Evolutionary conservation across 1,140 invertebrate species (phyloP).

Genomic region (Bacillus rossius): DNA sequence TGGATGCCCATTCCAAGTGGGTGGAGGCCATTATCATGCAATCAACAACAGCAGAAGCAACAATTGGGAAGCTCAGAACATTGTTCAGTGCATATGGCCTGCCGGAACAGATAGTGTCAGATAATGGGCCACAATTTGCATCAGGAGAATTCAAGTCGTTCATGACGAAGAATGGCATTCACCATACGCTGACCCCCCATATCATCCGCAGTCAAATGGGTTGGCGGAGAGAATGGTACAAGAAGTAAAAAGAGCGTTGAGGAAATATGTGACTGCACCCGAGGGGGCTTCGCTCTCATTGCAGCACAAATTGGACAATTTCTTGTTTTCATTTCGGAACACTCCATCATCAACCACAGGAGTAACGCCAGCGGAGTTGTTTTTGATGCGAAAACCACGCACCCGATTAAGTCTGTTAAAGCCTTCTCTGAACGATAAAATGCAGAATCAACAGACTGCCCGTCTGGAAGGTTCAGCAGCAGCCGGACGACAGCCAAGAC

Average conservation of each 20-base stretch:
- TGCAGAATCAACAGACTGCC: neutral
- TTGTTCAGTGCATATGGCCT: neutral
- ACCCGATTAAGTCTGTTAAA: neutral
- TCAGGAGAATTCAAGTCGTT: neutral
- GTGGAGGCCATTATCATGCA: neutral
- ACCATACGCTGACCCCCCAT: neutral
- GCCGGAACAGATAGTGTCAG: constrained; percentile 6
- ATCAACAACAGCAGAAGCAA: neutral
- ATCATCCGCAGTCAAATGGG: constrained; percentile 8
- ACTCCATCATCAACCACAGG: neutral
- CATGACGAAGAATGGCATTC: neutral
- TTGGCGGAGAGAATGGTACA: constrained; percentile 8
- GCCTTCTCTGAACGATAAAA: neutral
- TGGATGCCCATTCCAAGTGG: neutral
- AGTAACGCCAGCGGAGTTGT: neutral
- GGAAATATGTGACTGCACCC: too few species aligned
- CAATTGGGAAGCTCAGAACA: neutral
- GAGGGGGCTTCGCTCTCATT: neutral
- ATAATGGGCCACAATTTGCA: constrained; percentile 13
- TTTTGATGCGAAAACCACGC: neutral
- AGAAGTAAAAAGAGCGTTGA: constrained; percentile 4
- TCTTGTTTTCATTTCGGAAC: neutral
- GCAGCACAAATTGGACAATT: neutral
- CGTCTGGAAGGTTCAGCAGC: too few species aligned
- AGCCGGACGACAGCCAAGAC: too few species aligned